Percentiles rank a stretch among this genome's conserved stretches.
Conservation (phyloP, 2,888 invertebrate genomes). For the Pegoplata infirma region DNA sequence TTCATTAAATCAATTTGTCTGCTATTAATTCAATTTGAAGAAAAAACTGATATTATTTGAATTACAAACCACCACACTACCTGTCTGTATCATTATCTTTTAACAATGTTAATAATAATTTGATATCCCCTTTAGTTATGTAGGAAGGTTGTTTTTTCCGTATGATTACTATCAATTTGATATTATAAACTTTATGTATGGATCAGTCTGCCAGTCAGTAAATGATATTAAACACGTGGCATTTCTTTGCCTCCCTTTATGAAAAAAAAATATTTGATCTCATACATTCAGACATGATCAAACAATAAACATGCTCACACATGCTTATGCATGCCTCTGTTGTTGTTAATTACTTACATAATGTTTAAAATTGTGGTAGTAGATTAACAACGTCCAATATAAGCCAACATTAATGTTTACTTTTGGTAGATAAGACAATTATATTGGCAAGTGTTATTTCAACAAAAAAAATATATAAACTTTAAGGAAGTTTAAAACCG, state of each 20-base stretch:
- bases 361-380: slow-evolving; percentile 37
- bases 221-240: neutral
- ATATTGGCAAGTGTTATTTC: slow-evolving; percentile 49
- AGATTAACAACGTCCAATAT: slow-evolving; percentile 25
- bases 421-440: slow-evolving; percentile 53
- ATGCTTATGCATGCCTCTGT: neutral
- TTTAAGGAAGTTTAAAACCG: slow-evolving; percentile 42
- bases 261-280: too few species aligned
- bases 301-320: neutral
- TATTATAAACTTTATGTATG: neutral
- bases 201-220: neutral
- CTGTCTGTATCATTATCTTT: neutral
- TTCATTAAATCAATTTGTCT: neutral
- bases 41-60: neutral
- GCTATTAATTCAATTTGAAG: neutral
- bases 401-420: slow-evolving; percentile 41
- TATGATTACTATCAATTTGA: neutral
- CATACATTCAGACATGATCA: neutral
- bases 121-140: neutral
- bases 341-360: slow-evolving; percentile 43
- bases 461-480: neutral
- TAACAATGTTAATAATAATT: neutral
- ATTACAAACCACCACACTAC: neutral
- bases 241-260: too few species aligned
- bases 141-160: too few species aligned